Evolutionary conservation across 2,888 invertebrate species (phyloP), one percentile per base, ranked within the genome.

Genomic region (Plagiodera versicolora): DNA sequence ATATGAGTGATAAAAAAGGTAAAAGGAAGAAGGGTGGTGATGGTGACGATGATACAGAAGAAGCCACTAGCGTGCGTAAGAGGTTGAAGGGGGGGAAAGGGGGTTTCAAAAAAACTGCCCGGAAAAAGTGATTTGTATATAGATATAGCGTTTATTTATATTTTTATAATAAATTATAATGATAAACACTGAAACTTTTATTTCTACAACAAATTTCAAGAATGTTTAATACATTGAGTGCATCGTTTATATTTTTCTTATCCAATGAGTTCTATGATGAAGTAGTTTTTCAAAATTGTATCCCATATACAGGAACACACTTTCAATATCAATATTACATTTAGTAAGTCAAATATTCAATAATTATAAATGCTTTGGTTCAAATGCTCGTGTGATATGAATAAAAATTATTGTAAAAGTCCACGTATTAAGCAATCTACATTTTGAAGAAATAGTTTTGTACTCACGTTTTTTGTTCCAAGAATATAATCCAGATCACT

Each of bases 31-130:
- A 85, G 66, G 85, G 79, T 70, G 81, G 79, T n/a, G 86, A 83
- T 20, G 87, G 87, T 1, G 89, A 89, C 61, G 92, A 92, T 76
- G 94, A 94, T 77, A 92, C 91, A 0, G 94, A 94, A 78, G 88
- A 88, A 70, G 90, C 92, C 35, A 80, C 84, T 0, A 94, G 94
- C 2, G 89, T 94, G 47, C 84, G 93, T 60, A 89, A 91, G 72
- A 85, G 94, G 45, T 82, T 94, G 70, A 89, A 90, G 75, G 64
- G n/a, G n/a, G n/a, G 66, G 24, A 61, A 59, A 19, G 62, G 78
- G 75, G 67, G 67, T 58, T 52, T 60, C 20, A 67, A 64, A 46
- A 68, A 67, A 58, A 68, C 46, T 35, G 67, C 80, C 1, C 83
- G 83, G 47, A 79, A 79, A 73, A 77, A 67, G 77, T 76, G 66